phyloP scores from a whole-genome alignment of 1,140 invertebrate genomes.

The Drosophila watanabei region DNA sequence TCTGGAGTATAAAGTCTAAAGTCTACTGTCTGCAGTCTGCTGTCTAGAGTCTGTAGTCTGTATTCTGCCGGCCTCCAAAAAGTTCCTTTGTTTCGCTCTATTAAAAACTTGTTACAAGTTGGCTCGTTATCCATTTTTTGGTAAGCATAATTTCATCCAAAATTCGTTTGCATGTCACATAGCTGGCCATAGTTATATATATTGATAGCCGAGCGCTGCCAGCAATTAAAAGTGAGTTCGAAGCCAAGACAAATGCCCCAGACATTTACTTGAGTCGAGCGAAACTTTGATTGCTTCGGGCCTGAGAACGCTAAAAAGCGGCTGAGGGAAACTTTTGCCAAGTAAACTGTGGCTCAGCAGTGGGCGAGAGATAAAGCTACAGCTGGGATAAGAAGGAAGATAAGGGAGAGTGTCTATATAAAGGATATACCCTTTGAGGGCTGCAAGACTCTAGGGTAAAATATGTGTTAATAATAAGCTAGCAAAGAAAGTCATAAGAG shows the following conservation, averaged over 20 bases:
- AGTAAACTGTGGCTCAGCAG: constrained; percentile 45
- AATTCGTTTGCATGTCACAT: constrained; percentile 57
- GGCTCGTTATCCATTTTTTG: constrained; percentile 73
- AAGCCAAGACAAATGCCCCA: constrained; percentile 57
- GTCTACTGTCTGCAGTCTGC: constrained; percentile 15
- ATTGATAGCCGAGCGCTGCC: constrained; percentile 65
- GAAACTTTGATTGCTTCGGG: constrained; percentile 68
- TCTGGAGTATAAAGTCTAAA: not conserved
- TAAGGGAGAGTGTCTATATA: not conserved
- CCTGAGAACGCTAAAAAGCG: constrained; percentile 19
- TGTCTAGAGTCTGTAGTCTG: constrained; percentile 18
- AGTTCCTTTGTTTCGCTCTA: constrained; percentile 66
- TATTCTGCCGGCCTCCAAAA: constrained; percentile 10
- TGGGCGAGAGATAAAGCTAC: constrained; percentile 28
- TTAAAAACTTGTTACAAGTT: constrained; percentile 85
- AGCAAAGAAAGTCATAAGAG: too few relatives aligned
- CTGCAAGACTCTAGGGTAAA: too few relatives aligned
- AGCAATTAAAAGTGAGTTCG: constrained; percentile 67
- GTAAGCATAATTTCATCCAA: constrained; percentile 65
- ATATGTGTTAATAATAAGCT: too few relatives aligned
- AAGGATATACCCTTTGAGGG: not conserved
- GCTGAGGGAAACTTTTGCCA: constrained; percentile 54
- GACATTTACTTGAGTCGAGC: constrained; percentile 47
- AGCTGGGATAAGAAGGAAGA: constrained; percentile 2
- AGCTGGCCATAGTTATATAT: constrained; percentile 48